A percentile compares a stretch with the other conserved stretches of the same genome.
phyloP scores from a whole-genome alignment of 2,797 vertebrate genomes.

The Coracias cyanogaster region DNA sequence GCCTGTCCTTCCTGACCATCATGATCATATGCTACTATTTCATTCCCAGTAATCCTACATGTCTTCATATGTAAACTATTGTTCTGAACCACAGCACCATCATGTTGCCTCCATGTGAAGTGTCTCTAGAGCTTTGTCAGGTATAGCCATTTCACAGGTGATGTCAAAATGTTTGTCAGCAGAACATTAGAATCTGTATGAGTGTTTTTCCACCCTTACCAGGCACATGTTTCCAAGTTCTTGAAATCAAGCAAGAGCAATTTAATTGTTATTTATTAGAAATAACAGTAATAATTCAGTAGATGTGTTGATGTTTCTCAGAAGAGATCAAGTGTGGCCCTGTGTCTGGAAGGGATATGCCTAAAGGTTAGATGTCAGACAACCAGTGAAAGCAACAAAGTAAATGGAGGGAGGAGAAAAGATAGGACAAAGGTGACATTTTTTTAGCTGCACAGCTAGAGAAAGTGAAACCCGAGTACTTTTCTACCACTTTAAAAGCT shows the following conservation, averaged over 20 bases:
- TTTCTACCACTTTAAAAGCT: not conserved
- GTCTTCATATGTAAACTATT: not conserved
- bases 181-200: not conserved
- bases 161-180: not conserved
- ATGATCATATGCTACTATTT: not conserved
- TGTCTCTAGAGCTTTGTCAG: not conserved
- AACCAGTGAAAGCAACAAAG: not conserved
- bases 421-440: not conserved
- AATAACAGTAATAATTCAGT: not conserved
- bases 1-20: not conserved
- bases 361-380: not conserved
- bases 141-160: not conserved
- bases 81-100: not conserved
- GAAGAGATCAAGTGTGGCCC: not conserved
- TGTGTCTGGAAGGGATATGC: not conserved
- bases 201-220: not conserved
- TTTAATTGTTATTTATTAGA: not conserved
- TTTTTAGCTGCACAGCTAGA: not conserved
- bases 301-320: not conserved
- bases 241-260: not conserved
- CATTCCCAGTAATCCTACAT: not conserved
- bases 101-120: not conserved
- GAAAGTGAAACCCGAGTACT: not conserved
- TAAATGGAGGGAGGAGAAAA: not conserved
- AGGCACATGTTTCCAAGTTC: not conserved